A percentile compares a stretch with the other conserved stretches of the same genome.
Evolutionary conservation across 1,140 invertebrate genomes (phyloP).

Genomic region (Drosophila guanche): DNA sequence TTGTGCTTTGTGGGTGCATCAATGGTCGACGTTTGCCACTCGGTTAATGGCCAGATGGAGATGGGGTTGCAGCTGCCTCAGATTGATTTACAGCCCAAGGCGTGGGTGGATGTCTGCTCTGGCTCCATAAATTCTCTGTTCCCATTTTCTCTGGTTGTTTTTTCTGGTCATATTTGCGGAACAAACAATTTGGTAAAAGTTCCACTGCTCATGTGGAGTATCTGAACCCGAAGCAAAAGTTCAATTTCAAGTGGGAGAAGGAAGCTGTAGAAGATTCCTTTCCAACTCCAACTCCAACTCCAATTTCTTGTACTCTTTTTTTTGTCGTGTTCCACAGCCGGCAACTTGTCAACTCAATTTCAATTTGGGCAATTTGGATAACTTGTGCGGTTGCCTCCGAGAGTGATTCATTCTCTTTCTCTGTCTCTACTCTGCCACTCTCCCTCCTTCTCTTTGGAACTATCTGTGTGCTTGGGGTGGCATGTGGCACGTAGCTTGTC

Average conservation of each 20-base stretch:
- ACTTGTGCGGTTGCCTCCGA: constrained; percentile 70
- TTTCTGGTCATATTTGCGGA: constrained; percentile 8
- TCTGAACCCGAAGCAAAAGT: constrained; percentile 4
- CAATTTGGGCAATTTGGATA: constrained; percentile 81
- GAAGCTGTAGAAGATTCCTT: constrained; percentile 2
- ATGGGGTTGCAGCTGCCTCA: constrained; percentile 19
- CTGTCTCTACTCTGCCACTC: constrained; percentile 12
- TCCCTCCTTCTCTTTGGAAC: background rate
- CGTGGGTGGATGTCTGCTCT: constrained; percentile 7
- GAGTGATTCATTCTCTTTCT: constrained; percentile 33
- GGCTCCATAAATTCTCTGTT: constrained; percentile 50
- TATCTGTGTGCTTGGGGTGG: constrained; percentile 1
- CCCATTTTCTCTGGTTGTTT: background rate
- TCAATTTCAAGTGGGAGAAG: constrained; percentile 13
- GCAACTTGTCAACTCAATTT: constrained; percentile 82
- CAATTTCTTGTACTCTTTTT: constrained; percentile 13
- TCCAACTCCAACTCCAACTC: background rate
- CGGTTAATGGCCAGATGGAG: constrained; percentile 42
- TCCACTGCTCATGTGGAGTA: background rate
- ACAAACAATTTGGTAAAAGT: constrained; percentile 52
- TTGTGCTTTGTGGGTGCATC: constrained; percentile 69
- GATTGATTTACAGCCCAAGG: constrained; percentile 69
- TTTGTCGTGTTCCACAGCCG: constrained; percentile 30
- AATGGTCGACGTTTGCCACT: constrained; percentile 53
- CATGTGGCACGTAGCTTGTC: constrained; percentile 66